Evolutionary conservation across 1,140 invertebrate species (phyloP).

Genomic region (Dendroctonus ponderosae): DNA sequence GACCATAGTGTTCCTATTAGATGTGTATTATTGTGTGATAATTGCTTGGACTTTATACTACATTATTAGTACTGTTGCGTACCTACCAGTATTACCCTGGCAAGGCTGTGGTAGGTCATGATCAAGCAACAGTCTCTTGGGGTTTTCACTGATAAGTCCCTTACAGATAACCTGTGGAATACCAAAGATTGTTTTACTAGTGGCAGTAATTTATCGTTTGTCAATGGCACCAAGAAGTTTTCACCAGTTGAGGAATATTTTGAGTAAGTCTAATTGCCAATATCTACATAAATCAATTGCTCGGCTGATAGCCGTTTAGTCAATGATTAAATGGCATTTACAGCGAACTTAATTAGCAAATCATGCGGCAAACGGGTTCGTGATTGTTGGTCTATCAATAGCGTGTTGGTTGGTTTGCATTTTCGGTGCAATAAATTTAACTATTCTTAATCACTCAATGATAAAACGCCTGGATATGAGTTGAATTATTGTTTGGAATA

Average conservation of each 20-base stretch:
- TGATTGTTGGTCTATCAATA: no score
- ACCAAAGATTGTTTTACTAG: conserved; percentile 50
- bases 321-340: no score
- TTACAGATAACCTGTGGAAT: conserved; percentile 61
- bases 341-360: no score
- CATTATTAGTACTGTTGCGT: conserved; percentile 57
- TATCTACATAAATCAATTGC: no score
- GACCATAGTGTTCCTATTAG: conserved; percentile 66
- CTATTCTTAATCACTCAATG: no score
- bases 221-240: conserved; percentile 38
- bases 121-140: background rate
- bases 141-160: background rate
- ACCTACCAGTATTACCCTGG: conserved; percentile 57
- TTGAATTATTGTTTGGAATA: no score
- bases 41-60: conserved; percentile 66
- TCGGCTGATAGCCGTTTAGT: no score
- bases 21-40: conserved; percentile 66
- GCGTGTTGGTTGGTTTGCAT: no score
- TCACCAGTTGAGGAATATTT: conserved; percentile 66
- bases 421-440: no score
- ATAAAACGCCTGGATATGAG: no score
- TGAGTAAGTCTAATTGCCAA: conserved; percentile 54
- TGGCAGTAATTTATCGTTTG: conserved; percentile 22
- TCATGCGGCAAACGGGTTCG: no score
- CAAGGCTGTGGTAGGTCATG: conserved; percentile 56